Conservation (phyloP, 2,113 vertebrate genomes). For the Rattus norvegicus region DNA sequence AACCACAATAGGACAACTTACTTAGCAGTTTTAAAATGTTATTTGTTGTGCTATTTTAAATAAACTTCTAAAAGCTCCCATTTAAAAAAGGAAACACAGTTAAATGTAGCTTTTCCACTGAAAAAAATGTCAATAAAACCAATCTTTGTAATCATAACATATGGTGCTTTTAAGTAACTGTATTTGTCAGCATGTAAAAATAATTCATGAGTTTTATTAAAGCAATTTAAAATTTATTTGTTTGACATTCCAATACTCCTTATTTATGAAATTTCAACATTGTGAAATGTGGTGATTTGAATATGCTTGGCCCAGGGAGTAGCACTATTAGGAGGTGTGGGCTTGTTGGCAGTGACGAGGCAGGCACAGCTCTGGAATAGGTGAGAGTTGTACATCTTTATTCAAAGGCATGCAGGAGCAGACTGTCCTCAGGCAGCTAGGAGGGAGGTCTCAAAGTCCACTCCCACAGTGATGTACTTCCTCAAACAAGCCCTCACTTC, state of each 20-base stretch:
- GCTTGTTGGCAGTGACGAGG: no score
- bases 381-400: no score
- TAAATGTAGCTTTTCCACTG: constrained; percentile 34
- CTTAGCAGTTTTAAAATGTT: not conserved
- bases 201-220: constrained; percentile 65
- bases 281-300: not conserved
- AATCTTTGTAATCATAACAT: constrained; percentile 58
- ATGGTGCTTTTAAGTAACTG: constrained; percentile 2
- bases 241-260: constrained; percentile 8
- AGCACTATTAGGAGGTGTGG: no score
- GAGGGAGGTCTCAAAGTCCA: no score
- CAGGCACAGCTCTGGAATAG: no score
- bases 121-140: constrained; percentile 58
- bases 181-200: constrained; percentile 15
- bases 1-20: not conserved
- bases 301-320: no score
- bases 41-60: constrained; percentile 56
- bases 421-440: no score
- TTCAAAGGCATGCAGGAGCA: no score
- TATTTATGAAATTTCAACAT: constrained; percentile 38
- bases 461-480: no score
- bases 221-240: constrained; percentile 45
- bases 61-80: constrained; percentile 37
- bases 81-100: constrained; percentile 63
- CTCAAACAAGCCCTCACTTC: no score